Percentiles rank a stretch among this genome's conserved stretches.
Conservation (phyloP, 1,140 invertebrate species). For the Branchinecta lindahli region DNA sequence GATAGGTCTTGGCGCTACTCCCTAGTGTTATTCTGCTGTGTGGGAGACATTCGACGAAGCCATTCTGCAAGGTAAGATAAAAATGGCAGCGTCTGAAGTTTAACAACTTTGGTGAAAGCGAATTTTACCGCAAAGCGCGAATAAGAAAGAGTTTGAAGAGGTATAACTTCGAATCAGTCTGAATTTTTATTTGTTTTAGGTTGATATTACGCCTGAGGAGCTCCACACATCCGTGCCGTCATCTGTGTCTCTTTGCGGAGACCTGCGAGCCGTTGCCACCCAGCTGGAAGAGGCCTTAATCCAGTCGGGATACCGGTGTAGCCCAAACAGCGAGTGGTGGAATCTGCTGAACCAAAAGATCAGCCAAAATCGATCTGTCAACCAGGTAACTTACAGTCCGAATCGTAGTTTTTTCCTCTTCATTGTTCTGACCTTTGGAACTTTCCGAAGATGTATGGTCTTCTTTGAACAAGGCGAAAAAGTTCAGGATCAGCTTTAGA, state of each 20-base stretch:
- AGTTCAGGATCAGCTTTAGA: too few relatives aligned
- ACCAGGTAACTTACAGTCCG: conserved; percentile 33
- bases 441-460: too few relatives aligned
- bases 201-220: conserved; percentile 79
- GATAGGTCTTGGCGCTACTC: too few relatives aligned
- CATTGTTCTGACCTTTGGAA: background rate
- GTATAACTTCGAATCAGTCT: too few relatives aligned
- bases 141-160: too few relatives aligned
- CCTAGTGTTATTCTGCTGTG: too few relatives aligned
- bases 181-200: conserved; percentile 33
- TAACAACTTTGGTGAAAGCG: too few relatives aligned
- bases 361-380: conserved; percentile 41
- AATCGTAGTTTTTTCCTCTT: conserved; percentile 19
- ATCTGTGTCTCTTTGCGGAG: conserved; percentile 57
- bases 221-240: conserved; percentile 70
- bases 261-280: conserved; percentile 50
- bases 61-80: too few relatives aligned
- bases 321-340: conserved; percentile 41
- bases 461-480: too few relatives aligned
- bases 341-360: conserved; percentile 37
- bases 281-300: conserved; percentile 36
- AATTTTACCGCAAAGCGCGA: too few relatives aligned
- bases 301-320: conserved; percentile 30
- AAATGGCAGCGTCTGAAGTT: too few relatives aligned
- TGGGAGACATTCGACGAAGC: too few relatives aligned